Base-by-base conservation (phyloP, 2,113 vertebrate genomes). In the Naja naja region DNA sequence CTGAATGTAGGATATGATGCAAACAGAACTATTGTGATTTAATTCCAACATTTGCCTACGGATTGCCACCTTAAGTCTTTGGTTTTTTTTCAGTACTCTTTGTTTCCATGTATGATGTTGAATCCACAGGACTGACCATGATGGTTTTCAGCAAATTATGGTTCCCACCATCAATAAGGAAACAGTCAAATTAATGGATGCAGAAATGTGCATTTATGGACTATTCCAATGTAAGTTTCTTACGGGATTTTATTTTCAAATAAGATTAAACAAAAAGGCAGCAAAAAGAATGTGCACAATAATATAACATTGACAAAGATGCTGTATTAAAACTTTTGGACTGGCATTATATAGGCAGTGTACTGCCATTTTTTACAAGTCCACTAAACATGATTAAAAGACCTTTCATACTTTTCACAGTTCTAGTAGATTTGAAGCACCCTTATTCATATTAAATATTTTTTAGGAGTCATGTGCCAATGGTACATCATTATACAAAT, bases 291-390 rank as follows among this genome's bases (percentile, higher is more conserved):
- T 5, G 7, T 7, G n/a, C 34, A 23, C 14, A 55, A 11, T 10
- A 22, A 89, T 89, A 45, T 56, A 89, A 89, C 2, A 89, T 8
- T 10, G 25, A 3, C 27, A 90, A 60, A 49, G 25, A 90, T 52
- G n/a, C 4, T 2, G 1, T 91, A 34, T 85, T 55, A 69, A 69
- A 90, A 69, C 5, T 18, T 49, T 69, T n/a, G n/a, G 20, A 27
- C 69, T 85, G 64, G 7, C 53, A 94, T 95, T 96, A 95, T 90
- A 56, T 56, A 56, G 23, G 6, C 69, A 81, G 18, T 39, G 3
- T 39, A 81, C 34, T 6, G 16, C 11, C 60, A 16, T 81, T 81
- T 81, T 81, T 81, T 81, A 81, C 69, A 39, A 39, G 69, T 81
- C 69, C 6, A 81, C 14, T 20, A 81, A 39, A 20, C 34, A 9